Base-by-base conservation (phyloP, 2,888 invertebrate species). In the Caenorhabditis becei region DNA sequence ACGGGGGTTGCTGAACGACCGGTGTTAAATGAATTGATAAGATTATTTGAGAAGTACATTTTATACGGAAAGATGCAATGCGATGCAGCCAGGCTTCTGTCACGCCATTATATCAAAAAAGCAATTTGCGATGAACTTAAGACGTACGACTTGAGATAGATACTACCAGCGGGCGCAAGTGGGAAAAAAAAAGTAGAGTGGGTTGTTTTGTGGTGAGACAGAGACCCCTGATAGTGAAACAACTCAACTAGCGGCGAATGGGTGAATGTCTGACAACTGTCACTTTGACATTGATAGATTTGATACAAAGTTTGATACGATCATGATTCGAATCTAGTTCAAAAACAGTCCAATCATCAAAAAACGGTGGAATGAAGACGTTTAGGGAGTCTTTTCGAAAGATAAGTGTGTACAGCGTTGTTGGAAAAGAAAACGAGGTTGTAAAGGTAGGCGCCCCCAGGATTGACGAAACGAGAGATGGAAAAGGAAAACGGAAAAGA, bases 1-100 rank as follows among this genome's bases (percentile, higher is more conserved):
- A 35, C n/a, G 26, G 32, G 32, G 32, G 32, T 32, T 35, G 10
- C 7, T 8, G 35, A 35, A 35, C 35, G 54, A 58, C 56, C 47
- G 67, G 56, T 47, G 32, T 16, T 23, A 18, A 10, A 32, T 32
- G 58, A n/a, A 62, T 62, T 71, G 70, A 71, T 71, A 71, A 71
- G 61, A 54, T 8, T 71, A 49, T 71, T 62, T 54, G 62, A 54
- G 62, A 16, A 41, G 41, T 41, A 35, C 35, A 41, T 16, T 41
- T 16, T 14, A 10, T 41, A 41, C 35, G 35, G 35, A 35, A 10
- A 35, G 10, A 35, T n/a, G n/a, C n/a, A n/a, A n/a, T n/a, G n/a
- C n/a, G n/a, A n/a, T n/a, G n/a, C n/a, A n/a, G n/a, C n/a, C 41
- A 41, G 16, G 41, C 41, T 41, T 16, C 41, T 41, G 41, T 41